A percentile compares a stretch with the other conserved stretches of the same genome.
phyloP scores from a whole-genome alignment of 2,113 vertebrate species.

The Alouatta palliata region DNA sequence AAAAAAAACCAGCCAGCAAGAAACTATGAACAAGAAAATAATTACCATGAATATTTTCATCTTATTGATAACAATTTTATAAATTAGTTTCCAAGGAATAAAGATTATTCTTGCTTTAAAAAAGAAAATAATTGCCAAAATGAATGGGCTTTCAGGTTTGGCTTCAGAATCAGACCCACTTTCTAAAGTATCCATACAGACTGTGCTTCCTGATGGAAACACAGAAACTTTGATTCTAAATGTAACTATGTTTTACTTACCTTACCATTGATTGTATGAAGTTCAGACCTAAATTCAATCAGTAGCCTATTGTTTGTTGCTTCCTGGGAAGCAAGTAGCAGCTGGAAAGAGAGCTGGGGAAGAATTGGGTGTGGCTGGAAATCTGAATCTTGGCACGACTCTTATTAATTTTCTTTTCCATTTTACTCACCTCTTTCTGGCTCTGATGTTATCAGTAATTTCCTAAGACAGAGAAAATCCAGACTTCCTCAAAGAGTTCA shows the following conservation, averaged over 20 bases:
- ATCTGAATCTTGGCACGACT: conserved; percentile 65
- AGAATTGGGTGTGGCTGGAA: conserved; percentile 55
- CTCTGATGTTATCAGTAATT: conserved; percentile 67
- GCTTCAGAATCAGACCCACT: conserved; percentile 48
- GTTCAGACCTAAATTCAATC: conserved; percentile 61
- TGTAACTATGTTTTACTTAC: conserved; percentile 53
- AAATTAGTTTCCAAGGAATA: too few species aligned
- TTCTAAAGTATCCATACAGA: conserved; percentile 10
- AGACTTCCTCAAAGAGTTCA: conserved; percentile 64
- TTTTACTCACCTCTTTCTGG: conserved; percentile 52
- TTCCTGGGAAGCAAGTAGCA: conserved; percentile 66
- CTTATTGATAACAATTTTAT: too few species aligned
- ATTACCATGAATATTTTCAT: not conserved
- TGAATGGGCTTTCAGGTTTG: conserved; percentile 47
- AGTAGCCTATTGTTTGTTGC: conserved; percentile 66
- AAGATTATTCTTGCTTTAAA: too few species aligned
- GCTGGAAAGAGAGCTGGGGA: conserved; percentile 51
- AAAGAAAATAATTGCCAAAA: conserved; percentile 49
- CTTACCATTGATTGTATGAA: conserved; percentile 49
- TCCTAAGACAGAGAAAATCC: conserved; percentile 66
- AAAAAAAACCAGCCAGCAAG: not conserved
- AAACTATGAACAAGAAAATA: conserved; percentile 38
- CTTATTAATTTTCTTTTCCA: conserved; percentile 65
- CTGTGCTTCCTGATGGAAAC: not conserved
- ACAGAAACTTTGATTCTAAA: conserved; percentile 32